These are phyloP conservation scores for Episyrphus balteatus DNA, from an alignment of 1,140 invertebrate genomes.

Conservation along the genomic window DNA sequence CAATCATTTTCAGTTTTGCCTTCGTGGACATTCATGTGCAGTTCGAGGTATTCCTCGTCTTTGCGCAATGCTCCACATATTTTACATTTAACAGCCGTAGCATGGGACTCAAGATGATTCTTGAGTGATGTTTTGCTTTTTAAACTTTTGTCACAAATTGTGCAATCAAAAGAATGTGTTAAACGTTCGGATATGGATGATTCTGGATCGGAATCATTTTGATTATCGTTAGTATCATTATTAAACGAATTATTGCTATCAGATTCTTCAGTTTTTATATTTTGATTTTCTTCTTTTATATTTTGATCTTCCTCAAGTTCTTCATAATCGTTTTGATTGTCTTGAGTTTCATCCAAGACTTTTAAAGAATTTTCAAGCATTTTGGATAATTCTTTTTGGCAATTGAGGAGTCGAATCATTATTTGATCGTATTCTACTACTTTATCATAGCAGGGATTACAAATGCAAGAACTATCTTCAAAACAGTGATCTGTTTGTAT, in stretches of 20 bases:
- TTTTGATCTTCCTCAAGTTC: too few relatives aligned
- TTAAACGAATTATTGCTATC: too few relatives aligned
- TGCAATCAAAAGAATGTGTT: not conserved
- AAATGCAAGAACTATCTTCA: constrained; percentile 1
- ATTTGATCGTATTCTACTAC: constrained; percentile 5
- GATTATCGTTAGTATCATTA: too few relatives aligned
- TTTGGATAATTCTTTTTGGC: too few relatives aligned
- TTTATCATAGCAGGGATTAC: constrained; percentile 5
- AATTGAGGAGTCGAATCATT: too few relatives aligned
- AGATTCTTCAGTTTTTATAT: too few relatives aligned
- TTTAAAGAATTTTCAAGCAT: too few relatives aligned
- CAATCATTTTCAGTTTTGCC: constrained; percentile 9
- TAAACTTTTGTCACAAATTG: constrained; percentile 8
- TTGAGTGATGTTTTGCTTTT: constrained; percentile 2
- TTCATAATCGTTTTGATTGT: too few relatives aligned
- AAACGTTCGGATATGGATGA: too few relatives aligned
- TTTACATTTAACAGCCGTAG: constrained; percentile 9
- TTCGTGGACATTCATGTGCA: constrained; percentile 12
- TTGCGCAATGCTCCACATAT: constrained; percentile 6
- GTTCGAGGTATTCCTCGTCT: constrained; percentile 9
- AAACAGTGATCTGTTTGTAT: constrained; percentile 5
- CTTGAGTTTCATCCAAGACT: too few relatives aligned
- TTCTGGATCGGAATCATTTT: too few relatives aligned
- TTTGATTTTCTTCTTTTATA: too few relatives aligned
- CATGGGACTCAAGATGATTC: constrained; percentile 4